Percentiles rank a stretch among this genome's conserved stretches.
These are phyloP conservation scores for Thamnaconus septentrionalis DNA, from an alignment of 2,113 vertebrate genomes.

Conservation along the genomic window DNA sequence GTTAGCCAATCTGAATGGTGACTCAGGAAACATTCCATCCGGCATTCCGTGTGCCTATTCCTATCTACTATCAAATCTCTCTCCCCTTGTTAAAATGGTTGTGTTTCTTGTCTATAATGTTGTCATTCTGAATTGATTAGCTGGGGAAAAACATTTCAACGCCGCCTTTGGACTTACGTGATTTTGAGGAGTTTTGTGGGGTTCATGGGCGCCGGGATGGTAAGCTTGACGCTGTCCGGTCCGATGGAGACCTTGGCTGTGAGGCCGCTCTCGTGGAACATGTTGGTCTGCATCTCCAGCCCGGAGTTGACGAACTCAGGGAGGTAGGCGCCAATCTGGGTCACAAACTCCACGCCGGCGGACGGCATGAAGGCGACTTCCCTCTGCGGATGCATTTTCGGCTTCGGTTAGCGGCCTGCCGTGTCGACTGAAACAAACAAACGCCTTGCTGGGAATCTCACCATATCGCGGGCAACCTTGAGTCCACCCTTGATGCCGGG, in stretches of 20 bases:
- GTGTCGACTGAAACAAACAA: too few species aligned
- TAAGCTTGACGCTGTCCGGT: conserved; percentile 78
- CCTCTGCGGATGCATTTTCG: conserved; percentile 52
- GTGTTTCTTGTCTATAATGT: too few species aligned
- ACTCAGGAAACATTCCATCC: too few species aligned
- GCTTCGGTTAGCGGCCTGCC: too few species aligned
- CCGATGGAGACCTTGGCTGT: conserved; percentile 72
- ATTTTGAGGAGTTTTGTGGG: conserved; percentile 82
- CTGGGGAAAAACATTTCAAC: not conserved
- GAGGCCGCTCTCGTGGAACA: conserved; percentile 86
- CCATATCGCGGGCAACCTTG: conserved; percentile 75
- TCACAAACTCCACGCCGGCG: conserved; percentile 85
- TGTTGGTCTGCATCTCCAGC: conserved; percentile 84
- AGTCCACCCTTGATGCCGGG: conserved; percentile 84
- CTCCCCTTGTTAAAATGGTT: too few species aligned
- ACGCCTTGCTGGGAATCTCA: conserved; percentile 36
- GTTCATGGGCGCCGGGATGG: conserved; percentile 77
- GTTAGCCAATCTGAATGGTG: too few species aligned
- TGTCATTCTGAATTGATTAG: not conserved
- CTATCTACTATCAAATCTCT: too few species aligned
- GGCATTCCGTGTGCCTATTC: too few species aligned
- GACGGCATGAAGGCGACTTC: conserved; percentile 86
- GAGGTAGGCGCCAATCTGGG: conserved; percentile 80
- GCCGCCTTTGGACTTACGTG: conserved; percentile 71
- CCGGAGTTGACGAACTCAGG: conserved; percentile 84